Evolutionary conservation across 2,888 invertebrate genomes (phyloP), one percentile per base, ranked within the genome.

Genomic region (Spisula solida): DNA sequence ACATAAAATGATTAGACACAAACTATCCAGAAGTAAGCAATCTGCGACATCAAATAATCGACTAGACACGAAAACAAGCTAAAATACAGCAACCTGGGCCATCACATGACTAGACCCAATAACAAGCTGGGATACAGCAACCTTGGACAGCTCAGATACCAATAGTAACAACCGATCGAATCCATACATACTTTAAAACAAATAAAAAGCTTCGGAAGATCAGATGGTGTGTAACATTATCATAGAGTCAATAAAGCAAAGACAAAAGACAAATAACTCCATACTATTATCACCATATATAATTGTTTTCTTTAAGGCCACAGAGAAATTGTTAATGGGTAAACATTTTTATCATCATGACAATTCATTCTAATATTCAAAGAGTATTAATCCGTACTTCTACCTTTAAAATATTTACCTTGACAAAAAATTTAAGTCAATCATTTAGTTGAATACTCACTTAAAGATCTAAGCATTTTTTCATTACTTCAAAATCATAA

Each of bases 231-330:
- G 31, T 75, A 34, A 75, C 75, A 31, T 75, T 34, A 75, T 34
- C 75, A 5, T 10, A 5, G 75, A 75, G 16, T 31, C 25, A 75
- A 34, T 75, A 0, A 75, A 31, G 31, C 16, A 31, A 75, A 75
- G 29, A 75, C 31, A 75, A 75, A 18, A 31, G 14, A 75, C 34
- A 75, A 31, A 31, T 31, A 16, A 31, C 34, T 31, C 31, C 34
- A 75, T 34, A 34, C 75, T 34, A 75, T 75, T 34, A 18, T 75
- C 34, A 34, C 34, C 34, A 31, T 12, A 25, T 10, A 70, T 70
- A 70, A 70, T 34, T 31, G 75, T 75, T 75, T 75, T 34, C 18
- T 34, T 70, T 75, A 16, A 75, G 75, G 75, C 12, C 75, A 31
- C 2, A 34, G 25, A 75, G 18, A 75, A n/a, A 25, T 66, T 66